phyloP scores from a whole-genome alignment of 2,888 invertebrate genomes.

The Acleris laterana region DNA sequence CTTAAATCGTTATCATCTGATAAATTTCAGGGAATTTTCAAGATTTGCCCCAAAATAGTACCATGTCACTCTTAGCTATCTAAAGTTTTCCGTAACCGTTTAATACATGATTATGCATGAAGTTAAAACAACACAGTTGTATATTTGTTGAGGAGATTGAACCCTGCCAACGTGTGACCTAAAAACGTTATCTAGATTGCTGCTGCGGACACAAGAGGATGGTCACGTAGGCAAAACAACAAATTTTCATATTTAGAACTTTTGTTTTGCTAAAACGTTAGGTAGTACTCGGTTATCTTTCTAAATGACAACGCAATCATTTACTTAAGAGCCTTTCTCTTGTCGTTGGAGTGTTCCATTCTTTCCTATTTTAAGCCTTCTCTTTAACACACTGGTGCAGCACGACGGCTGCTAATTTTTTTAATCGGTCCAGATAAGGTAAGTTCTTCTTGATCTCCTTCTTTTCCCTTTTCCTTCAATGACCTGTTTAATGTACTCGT shows the following conservation, averaged over 20 bases:
- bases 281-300: no score
- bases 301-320: no score
- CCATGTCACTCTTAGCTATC: not conserved
- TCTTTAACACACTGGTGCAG: no score
- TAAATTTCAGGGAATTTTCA: conserved; percentile 14
- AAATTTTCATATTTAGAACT: not conserved
- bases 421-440: no score
- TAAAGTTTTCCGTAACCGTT: not conserved
- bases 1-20: conserved; percentile 18
- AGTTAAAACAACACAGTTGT: not conserved
- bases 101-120: not conserved
- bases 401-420: no score
- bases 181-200: not conserved
- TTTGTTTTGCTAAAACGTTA: no score
- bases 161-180: not conserved
- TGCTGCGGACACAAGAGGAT: not conserved
- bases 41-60: not conserved
- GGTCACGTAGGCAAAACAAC: not conserved
- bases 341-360: no score
- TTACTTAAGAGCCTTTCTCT: no score
- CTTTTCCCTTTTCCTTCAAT: no score
- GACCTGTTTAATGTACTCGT: no score
- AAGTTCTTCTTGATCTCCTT: no score
- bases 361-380: no score
- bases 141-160: not conserved